Conservation (phyloP, 1,140 invertebrate genomes). For the Triops longicaudatus region DNA sequence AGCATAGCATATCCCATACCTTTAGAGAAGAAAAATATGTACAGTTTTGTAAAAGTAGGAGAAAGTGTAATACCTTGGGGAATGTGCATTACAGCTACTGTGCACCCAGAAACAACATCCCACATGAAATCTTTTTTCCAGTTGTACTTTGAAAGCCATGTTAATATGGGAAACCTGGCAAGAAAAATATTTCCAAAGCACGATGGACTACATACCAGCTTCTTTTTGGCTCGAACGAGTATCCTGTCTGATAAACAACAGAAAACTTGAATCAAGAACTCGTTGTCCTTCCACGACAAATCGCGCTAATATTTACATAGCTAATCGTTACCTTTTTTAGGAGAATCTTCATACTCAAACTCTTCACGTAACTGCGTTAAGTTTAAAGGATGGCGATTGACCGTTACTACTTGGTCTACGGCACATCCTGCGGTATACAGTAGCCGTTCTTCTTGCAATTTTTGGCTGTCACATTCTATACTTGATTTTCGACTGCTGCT, state of each 20-base stretch:
- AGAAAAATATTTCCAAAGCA: neutral
- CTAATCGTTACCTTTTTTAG: neutral
- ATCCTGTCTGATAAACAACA: neutral
- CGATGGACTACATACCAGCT: neutral
- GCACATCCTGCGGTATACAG: neutral
- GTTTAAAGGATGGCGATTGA: neutral
- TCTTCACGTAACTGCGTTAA: neutral
- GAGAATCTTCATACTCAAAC: neutral
- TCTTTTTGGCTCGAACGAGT: neutral
- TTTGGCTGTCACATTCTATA: neutral
- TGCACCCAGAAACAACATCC: slow-evolving; percentile 62
- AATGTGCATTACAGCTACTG: slow-evolving; percentile 88
- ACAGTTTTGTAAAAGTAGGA: slow-evolving; percentile 16
- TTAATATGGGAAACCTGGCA: slow-evolving; percentile 49
- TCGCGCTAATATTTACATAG: neutral
- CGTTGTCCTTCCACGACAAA: neutral
- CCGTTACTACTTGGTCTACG: neutral
- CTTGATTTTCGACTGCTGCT: neutral
- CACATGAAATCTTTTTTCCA: slow-evolving; percentile 51
- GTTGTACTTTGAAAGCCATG: slow-evolving; percentile 63
- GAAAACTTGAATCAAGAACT: neutral
- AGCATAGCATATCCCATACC: slow-evolving; percentile 88
- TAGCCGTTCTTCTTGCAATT: neutral
- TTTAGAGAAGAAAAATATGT: slow-evolving; percentile 40
- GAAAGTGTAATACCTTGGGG: slow-evolving; percentile 58